Evolutionary conservation across 2,113 vertebrate genomes (phyloP), one percentile per base, ranked within the genome.

Genomic region (Manacus vitellinus): DNA sequence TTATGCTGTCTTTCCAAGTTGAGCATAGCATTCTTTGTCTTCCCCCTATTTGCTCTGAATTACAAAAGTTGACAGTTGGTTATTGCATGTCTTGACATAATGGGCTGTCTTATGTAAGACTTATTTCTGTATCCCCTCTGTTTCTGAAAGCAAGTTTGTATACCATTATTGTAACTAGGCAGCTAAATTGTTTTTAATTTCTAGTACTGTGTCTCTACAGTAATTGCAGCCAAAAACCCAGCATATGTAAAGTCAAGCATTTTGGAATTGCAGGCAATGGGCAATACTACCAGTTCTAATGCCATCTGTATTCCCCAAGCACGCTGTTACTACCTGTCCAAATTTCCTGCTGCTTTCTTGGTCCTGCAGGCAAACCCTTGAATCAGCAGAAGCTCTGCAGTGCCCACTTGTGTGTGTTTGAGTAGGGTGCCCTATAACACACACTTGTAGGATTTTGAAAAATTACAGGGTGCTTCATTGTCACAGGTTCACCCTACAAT

Each of bases 131-230:
- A 77, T 70, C 46, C 23, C 28, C 0, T 22, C 51, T 49, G 10
- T 80, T 76, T 76, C 49, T 77, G 52, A 46, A 89, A 67, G 41
- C 33, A 79, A 28, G 41, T 49, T 76, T 31, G 37, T 51, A 4
- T 30, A 5, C 16, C 31, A 0, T 31, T 63, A 44, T 24, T 20
- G n/a, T 65, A 88, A 85, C 68, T 5, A 76, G 58, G 47, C 65
- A 94, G 43, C 80, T 88, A 31, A 28, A 47, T 33, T 47, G 27
- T 73, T 28, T 84, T 89, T 89, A 66, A 46, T 77, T 86, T 96
- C 67, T 89, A 18, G 15, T 54, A 28, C 25, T 62, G 43, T 13
- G 2, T 52, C 54, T 80, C 46, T 46, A 14, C 5, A 9, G 72
- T 39, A 58, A 25, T 80, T 65, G 63, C 46, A 65, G 47, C 49